Base-by-base conservation (phyloP, 2,888 invertebrate species). In the Drosophila ochracea region DNA sequence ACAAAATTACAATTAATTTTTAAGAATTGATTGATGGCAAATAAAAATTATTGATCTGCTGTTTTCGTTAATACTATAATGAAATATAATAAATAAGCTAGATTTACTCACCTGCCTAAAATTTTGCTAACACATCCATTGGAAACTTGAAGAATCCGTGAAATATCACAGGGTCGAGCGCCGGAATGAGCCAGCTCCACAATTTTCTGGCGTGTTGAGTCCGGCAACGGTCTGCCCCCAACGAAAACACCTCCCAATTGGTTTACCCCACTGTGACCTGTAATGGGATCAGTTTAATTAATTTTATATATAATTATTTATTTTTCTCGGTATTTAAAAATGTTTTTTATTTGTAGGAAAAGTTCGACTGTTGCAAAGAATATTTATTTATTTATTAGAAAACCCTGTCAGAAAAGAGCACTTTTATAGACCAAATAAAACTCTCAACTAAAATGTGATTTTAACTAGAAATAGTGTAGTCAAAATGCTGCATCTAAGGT, bases 61-160 rank as follows among this genome's bases (percentile, higher is more conserved):
- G 37, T 35, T 39, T 41, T 10, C 9, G 11, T n/a, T 13, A 13
- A 13, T 43, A 21, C 6, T 7, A 21, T 21, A 47, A 47, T 21
- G 7, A 21, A 47, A 47, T 47, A 16, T 16, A 4, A 9, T 9
- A 25, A 25, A 25, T 7, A 47, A 9, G 16, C 9, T 47, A 16
- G 21, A 43, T 47, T 47, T 47, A 79, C 83, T 95, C 94, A 98
- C 98, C 98, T 98, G 95, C 99, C 99, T 89, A 99, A 96, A 93
- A 99, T 99, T 95, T 99, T 99, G 94, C 98, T 98, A 93, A 99
- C 99, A 95, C 98, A 99, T 94, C 99, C 99, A 94, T 99, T 99
- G 94, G 99, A 99, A 93, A 99, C 99, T 95, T 99, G 99, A 84
- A 99, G 96, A 92, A 99, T 98, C 91, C 99, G 95, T 91, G 98